Percentiles rank a stretch among this genome's conserved stretches.
Evolutionary conservation across 2,888 invertebrate species (phyloP).

Genomic region (Coenonympha arcania): DNA sequence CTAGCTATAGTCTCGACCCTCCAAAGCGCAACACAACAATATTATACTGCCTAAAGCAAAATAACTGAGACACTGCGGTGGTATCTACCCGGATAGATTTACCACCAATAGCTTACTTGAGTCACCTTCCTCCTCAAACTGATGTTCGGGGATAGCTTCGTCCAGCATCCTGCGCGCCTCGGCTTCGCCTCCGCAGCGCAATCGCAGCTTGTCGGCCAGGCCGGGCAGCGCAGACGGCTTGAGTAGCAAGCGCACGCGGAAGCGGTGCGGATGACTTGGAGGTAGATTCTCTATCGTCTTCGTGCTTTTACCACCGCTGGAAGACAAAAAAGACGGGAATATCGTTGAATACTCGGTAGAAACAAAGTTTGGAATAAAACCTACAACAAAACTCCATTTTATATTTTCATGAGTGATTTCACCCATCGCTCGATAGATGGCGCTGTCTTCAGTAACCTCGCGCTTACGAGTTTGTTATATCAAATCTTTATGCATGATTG

Average conservation of each 20-base stretch:
- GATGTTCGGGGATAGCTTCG: slow-evolving; percentile 8
- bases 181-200: slow-evolving; percentile 40
- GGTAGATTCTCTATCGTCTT: slow-evolving; percentile 59
- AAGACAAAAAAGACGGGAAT: slow-evolving; percentile 22
- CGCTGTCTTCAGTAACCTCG: too few species aligned
- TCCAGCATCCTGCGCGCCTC: slow-evolving; percentile 34
- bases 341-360: neutral
- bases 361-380: neutral
- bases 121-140: neutral
- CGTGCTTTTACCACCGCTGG: slow-evolving; percentile 61
- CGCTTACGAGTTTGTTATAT: too few species aligned
- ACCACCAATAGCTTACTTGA: neutral
- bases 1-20: too few species aligned
- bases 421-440: too few species aligned
- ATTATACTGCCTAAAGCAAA: too few species aligned
- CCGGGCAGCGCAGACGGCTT: slow-evolving; percentile 40
- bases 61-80: too few species aligned
- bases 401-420: too few species aligned
- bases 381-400: too few species aligned
- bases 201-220: slow-evolving; percentile 38
- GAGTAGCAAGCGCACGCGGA: slow-evolving; percentile 54
- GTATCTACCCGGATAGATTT: too few species aligned
- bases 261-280: slow-evolving; percentile 65
- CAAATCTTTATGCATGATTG: too few species aligned
- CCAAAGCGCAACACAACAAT: too few species aligned